Evolutionary conservation across 1,140 invertebrate species (phyloP).

Genomic region (Drosophila repleta): DNA sequence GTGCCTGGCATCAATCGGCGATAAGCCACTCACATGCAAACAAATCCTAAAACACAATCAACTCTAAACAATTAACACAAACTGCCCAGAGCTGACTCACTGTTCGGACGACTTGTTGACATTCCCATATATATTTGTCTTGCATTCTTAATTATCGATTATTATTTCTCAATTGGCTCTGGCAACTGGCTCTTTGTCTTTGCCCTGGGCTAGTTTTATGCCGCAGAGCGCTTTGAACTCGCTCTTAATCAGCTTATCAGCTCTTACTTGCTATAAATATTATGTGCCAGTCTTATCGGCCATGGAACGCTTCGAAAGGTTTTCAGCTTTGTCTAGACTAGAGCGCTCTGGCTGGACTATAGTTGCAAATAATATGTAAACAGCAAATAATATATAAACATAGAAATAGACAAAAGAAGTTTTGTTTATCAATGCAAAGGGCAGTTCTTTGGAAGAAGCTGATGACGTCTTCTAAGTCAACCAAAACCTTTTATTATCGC

Average conservation of each 20-base stretch:
- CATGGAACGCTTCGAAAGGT: conserved; percentile 1
- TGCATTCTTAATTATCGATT: conserved; percentile 8
- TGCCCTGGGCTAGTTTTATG: conserved; percentile 16
- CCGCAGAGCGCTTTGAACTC: conserved; percentile 37
- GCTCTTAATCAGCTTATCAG: conserved; percentile 28
- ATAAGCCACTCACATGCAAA: conserved; percentile 7
- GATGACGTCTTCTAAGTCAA: no score
- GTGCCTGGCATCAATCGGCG: not conserved
- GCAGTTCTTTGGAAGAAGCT: no score
- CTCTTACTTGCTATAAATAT: conserved; percentile 14
- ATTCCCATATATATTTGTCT: conserved; percentile 1
- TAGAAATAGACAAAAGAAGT: no score
- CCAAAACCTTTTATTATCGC: no score
- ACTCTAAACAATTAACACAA: not conserved
- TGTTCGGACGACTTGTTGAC: not conserved
- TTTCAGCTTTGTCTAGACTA: conserved; percentile 15
- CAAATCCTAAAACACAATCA: conserved; percentile 17
- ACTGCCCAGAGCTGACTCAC: conserved; percentile 18
- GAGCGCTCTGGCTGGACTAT: not conserved
- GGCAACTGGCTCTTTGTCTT: conserved; percentile 19
- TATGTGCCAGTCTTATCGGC: conserved; percentile 23
- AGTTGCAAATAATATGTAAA: not conserved
- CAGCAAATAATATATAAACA: not conserved
- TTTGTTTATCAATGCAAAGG: no score
- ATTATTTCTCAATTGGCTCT: conserved; percentile 6